phyloP scores from a whole-genome alignment of 2,113 vertebrate species.

The Rhabdornis inornatus region DNA sequence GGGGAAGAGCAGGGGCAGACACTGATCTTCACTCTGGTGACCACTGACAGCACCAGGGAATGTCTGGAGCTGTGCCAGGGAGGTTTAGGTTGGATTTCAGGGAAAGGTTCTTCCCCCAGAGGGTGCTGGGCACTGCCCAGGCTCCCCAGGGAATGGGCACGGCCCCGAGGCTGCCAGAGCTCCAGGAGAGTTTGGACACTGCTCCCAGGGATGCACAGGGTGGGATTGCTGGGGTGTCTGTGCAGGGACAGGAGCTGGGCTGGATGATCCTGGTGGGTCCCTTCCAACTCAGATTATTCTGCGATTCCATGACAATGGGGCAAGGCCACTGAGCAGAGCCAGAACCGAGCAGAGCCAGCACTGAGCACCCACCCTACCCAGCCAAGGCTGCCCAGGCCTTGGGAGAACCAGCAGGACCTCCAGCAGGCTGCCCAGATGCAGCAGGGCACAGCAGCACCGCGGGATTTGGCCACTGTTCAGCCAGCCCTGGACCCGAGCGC shows the following conservation, averaged over 20 bases:
- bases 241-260: not conserved
- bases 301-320: accelerated
- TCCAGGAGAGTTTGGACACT: not conserved
- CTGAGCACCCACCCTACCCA: accelerated
- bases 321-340: not conserved
- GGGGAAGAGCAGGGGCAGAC: not conserved
- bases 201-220: not conserved
- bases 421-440: not conserved
- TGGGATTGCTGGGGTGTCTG: not conserved
- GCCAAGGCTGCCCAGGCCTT: not conserved
- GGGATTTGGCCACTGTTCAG: no score
- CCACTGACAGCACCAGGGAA: not conserved
- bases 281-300: not conserved
- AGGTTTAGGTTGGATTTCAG: accelerated
- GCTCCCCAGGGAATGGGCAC: not conserved
- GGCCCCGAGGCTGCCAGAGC: not conserved
- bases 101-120: not conserved
- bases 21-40: no score
- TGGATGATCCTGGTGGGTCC: accelerated
- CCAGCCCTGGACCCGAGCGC: accelerated
- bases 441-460: accelerated
- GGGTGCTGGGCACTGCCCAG: not conserved
- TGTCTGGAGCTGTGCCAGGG: accelerated
- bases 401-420: accelerated
- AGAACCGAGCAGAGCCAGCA: not conserved